Evolutionary conservation across 1,140 invertebrate species (phyloP), one percentile per base, ranked within the genome.

Genomic region (Battus philenor): DNA sequence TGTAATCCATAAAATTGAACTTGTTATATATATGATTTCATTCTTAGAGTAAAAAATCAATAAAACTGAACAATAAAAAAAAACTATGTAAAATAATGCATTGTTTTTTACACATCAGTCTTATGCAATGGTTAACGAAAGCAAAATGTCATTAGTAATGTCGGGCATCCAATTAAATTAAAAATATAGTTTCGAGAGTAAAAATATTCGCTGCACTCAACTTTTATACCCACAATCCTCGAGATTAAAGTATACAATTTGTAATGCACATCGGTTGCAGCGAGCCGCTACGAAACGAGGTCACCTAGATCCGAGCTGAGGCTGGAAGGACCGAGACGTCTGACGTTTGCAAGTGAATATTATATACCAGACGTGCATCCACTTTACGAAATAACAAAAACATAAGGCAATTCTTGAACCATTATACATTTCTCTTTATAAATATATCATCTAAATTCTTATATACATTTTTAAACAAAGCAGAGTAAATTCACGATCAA

Each of bases 181-280:
- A 39, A 39, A 39, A 39, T 13, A 39, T 26, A 10, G 22, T 39
- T 26, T 39, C 36, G 22, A 39, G n/a, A n/a, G n/a, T n/a, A n/a
- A n/a, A n/a, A n/a, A n/a, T n/a, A n/a, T n/a, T n/a, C n/a, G 22
- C 10, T 15, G 36, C 22, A 26, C 20, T 26, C 10, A 27, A 39
- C 20, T 27, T 27, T 39, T 39, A 41, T 41, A 15, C 38, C 29
- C 38, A 17, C 36, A 55, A 48, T 24, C 38, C 32, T 44, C 24
- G 31, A 46, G 34, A 51, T 52, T 50, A 54, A 51, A 54, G 46
- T 52, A 50, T 54, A 50, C 53, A 59, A 59, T 56, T 59, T 47
- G 53, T 51, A 54, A 64, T 56, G 32, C 56, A 17, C 52, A 36
- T 51, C 51, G 48, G 36, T 38, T 51, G 45, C 47, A 45, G 30